Evolutionary conservation across 2,113 vertebrate species (phyloP).

Genomic region (Crotophaga sulcirostris): DNA sequence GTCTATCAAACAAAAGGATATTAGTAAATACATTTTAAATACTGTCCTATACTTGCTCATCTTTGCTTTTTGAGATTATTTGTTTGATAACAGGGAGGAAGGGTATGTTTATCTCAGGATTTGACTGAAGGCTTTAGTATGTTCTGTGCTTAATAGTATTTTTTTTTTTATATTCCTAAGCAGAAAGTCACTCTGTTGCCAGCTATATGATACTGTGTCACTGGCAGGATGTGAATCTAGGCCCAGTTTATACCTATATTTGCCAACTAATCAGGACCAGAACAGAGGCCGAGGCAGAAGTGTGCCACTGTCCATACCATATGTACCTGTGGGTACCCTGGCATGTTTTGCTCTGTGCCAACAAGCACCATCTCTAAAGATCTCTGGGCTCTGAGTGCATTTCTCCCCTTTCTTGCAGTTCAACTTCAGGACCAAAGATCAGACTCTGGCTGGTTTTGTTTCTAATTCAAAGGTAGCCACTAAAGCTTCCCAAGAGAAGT

Average conservation of each 20-base stretch:
- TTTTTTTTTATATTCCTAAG: background rate
- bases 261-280: background rate
- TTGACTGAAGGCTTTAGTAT: background rate
- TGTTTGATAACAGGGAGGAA: background rate
- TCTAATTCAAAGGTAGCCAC: background rate
- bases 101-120: background rate
- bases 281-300: background rate
- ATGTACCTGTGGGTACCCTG: background rate
- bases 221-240: fast-evolving
- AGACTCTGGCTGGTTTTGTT: background rate
- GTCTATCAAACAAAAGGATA: background rate
- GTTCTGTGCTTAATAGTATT: background rate
- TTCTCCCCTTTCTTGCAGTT: background rate
- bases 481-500: background rate
- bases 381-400: background rate
- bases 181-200: background rate
- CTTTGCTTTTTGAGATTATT: background rate
- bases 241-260: background rate
- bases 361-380: background rate
- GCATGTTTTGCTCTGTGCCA: background rate
- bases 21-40: background rate
- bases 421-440: background rate
- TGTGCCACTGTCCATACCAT: background rate
- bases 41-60: background rate
- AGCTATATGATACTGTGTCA: background rate